Evolutionary conservation across 2,113 vertebrate genomes (phyloP), one percentile per base, ranked within the genome.

Genomic region (Engraulis encrasicolus): DNA sequence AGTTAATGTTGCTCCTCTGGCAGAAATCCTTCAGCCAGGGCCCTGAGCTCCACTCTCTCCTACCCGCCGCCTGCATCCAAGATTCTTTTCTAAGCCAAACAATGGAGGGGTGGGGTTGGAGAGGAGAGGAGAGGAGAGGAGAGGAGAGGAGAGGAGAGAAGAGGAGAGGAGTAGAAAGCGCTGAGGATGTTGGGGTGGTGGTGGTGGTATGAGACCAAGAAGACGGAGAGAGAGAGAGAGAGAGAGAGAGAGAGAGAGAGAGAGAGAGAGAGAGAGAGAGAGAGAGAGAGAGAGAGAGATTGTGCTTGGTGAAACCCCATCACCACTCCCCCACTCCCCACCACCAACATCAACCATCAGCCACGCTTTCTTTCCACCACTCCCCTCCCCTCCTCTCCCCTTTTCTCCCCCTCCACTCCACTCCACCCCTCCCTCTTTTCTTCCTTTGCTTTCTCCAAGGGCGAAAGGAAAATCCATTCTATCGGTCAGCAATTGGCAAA

Each of bases 401-500:
- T 19, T 61, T 61, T 61, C 6, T 61, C 2, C 54, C 2, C 2
- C 14, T 18, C 50, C 14, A 11, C 50, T 17, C 19, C 52, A 54
- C n/a, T 27, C 61, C 1, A 34, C 27, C 40, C 40, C 9, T 45
- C 40, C 9, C 9, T 45, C 88, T 90, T 85, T 88, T 86, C 91
- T 81, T 91, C 86, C n/a, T 34, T 34, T 31, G 27, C 27, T 71
- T 31, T 31, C 31, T 71, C 27, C 23, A 71, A 71, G 27, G 61
- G 61, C 61, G 27, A 27, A 71, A 34, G 27, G 78, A 79, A 87
- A 90, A 92, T 92, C 90, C 91, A 86, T 91, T 93, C 86, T 89
- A 91, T 91, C 88, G 89, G 90, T 92, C 90, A 90, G 82, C 90
- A 91, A 92, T 90, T 92, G 92, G 89, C 89, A 91, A 71, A 71